Evolutionary conservation across 2,797 vertebrate genomes (phyloP).

Genomic region (Cichlasoma orientale): DNA sequence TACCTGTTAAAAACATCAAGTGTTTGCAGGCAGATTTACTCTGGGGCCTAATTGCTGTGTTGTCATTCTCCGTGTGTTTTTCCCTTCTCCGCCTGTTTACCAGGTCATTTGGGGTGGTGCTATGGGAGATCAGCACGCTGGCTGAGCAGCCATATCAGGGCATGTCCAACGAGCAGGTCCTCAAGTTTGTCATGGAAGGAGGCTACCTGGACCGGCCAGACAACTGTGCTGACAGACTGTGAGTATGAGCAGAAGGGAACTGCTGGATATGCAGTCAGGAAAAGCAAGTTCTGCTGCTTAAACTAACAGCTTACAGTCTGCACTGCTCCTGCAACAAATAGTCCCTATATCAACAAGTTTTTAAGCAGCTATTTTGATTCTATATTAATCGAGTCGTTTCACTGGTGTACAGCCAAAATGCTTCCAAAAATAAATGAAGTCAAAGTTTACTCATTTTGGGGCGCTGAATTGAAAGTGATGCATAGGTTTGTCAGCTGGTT

Average conservation of each 20-base stretch:
- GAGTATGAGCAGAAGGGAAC: constrained; percentile 67
- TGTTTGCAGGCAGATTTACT: constrained; percentile 35
- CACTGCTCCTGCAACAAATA: no score
- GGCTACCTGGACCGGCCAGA: constrained; percentile 92
- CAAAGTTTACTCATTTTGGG: background rate
- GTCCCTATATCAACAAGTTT: background rate
- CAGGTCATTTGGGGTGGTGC: constrained; percentile 97
- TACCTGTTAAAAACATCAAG: constrained; percentile 2
- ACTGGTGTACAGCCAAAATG: background rate
- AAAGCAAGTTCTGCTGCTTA: background rate
- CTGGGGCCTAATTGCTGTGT: constrained; percentile 40
- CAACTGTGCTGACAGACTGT: constrained; percentile 93
- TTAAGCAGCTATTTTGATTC: background rate
- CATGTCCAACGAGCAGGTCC: constrained; percentile 95
- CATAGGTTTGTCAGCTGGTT: background rate
- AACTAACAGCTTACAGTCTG: no score
- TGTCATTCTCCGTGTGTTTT: constrained; percentile 41
- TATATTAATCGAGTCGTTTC: background rate
- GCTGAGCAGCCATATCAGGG: constrained; percentile 98
- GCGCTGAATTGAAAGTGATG: background rate
- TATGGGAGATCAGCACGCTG: constrained; percentile 97
- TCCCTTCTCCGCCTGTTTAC: constrained; percentile 14
- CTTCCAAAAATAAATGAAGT: background rate
- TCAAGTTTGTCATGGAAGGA: constrained; percentile 98
- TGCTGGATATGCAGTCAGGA: background rate